Evolutionary conservation across 1,140 invertebrate species (phyloP), one percentile per base, ranked within the genome.

Genomic region (Diprion similis): DNA sequence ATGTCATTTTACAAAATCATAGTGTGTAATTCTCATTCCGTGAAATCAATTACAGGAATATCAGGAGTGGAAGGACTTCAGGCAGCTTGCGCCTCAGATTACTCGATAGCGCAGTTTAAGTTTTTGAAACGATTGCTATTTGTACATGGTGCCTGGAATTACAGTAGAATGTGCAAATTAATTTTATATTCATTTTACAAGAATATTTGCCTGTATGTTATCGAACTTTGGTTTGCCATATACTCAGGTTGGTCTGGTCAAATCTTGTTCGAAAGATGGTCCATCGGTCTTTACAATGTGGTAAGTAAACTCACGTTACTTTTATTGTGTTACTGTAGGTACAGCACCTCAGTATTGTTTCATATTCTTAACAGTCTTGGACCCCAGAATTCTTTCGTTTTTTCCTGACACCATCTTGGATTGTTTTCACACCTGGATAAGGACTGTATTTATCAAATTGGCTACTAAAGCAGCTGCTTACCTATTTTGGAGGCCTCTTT

Each of bases 151-250:
- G 96, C 98, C 18, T 99, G 98, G 98, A 99, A 98, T 89, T 99
- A 99, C 87, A 95, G 94, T 71, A 91, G 99, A 77, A 95, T 99
- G 89, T 98, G 96, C 87, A 99, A 99, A 90, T 91, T 99, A 51
- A 99, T 99, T 82, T 91, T 99, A 17, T 99, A 99, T 89, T 99
- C 97, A 77, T 99, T 99, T 87, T 99, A 99, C 90, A 99, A 99
- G 88, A 99, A 99, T 88, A 99, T 99, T 83, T 99, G 98, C 86
- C 90, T 99, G 0, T 99, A 99, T 88, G 96, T 99, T 64, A 99
- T 99, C 81, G 98, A 99, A 90, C 90, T 99, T 64, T 99, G 98
- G 98, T 99, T 99, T 89, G 98, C 98, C 13, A 95, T 99, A 81
- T 96, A 98, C 84, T 99, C 96, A 75, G 98, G 96, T 75, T 99